Conservation (phyloP, 1,140 invertebrate genomes). For the Amphibalanus amphitrite region DNA sequence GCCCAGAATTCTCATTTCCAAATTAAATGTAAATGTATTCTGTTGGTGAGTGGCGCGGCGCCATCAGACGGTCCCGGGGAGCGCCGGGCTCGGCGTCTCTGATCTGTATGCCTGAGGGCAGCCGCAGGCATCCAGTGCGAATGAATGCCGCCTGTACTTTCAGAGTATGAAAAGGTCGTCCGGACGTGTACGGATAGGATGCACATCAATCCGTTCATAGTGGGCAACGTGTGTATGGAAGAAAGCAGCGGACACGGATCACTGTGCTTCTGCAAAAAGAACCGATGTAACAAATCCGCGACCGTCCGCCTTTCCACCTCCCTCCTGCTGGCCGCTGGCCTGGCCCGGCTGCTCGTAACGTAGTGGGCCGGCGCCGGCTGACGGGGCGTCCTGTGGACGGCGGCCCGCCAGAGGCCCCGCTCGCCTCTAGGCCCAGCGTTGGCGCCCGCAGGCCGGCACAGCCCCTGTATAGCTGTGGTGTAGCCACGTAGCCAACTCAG, state of each 20-base stretch:
- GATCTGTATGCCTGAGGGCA: not conserved
- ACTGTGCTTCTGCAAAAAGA: slow-evolving; percentile 1
- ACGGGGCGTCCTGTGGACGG: too few species aligned
- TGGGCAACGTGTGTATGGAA: slow-evolving; percentile 5
- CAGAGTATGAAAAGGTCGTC: not conserved
- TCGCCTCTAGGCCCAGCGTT: too few species aligned
- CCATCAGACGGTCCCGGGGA: too few species aligned
- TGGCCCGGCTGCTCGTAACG: not conserved
- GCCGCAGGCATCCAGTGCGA: not conserved
- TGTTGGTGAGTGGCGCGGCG: too few species aligned
- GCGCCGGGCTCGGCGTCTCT: not conserved
- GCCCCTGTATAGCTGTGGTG: too few species aligned
- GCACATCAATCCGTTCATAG: slow-evolving; percentile 5
- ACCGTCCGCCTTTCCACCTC: not conserved
- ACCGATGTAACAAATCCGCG: not conserved
- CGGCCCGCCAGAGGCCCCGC: too few species aligned
- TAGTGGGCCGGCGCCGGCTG: not conserved
- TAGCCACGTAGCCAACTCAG: too few species aligned
- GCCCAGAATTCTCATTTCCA: too few species aligned
- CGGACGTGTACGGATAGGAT: slow-evolving; percentile 3
- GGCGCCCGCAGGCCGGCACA: too few species aligned
- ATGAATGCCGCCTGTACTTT: slow-evolving; percentile 1
- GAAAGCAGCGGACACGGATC: slow-evolving; percentile 5
- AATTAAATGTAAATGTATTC: too few species aligned
- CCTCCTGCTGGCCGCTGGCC: not conserved